Base-by-base conservation (phyloP, 2,113 vertebrate species). In the Petroica traversi region DNA sequence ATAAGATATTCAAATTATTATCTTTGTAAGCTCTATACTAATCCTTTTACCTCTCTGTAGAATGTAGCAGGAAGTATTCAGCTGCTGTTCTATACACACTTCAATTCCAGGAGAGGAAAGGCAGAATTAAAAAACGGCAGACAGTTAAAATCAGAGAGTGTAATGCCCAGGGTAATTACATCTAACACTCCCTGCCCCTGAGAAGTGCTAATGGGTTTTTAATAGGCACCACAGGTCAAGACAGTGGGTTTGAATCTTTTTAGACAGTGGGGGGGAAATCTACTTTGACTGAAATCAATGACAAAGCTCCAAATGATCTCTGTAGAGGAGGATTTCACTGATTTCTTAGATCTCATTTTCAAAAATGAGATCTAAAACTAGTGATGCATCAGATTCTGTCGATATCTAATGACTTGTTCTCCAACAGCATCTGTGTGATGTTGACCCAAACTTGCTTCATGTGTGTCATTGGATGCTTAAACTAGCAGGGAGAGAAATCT, bases 1-100 rank as follows among this genome's bases (percentile, higher is more conserved):
- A 93, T 94, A 94, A 81, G 95, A 69, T 91, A 94, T 87, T 93
- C 61, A 92, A 94, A 96, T 95, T 17, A 96, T 77, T 90, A 85
- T 92, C 92, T 91, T 94, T 88, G 59, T 40, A 83, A 94, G 85
- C 75, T 95, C 90, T 93, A 92, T 87, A 73, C 72, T 92, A 91
- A 92, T 93, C 81, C 76, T 91, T 95, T 89, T 92, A 93, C 84
- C 31, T 91, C 61, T 75, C 75, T 69, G 71, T 59, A 86, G 58
- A 95, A 73, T 33, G 71, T 54, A 94, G 84, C 41, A 92, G 82
- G 74, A 92, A 83, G 57, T 71, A 57, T 58, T 89, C 63, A 73
- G 87, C 72, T 88, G 36, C 64, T 94, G 71, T 67, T 94, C 71
- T 55, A 33, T 89, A 43, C 36, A 72, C 46, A 76, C 57, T 67